Base-by-base conservation (phyloP, 2,113 vertebrate species). In the Phycodurus eques region DNA sequence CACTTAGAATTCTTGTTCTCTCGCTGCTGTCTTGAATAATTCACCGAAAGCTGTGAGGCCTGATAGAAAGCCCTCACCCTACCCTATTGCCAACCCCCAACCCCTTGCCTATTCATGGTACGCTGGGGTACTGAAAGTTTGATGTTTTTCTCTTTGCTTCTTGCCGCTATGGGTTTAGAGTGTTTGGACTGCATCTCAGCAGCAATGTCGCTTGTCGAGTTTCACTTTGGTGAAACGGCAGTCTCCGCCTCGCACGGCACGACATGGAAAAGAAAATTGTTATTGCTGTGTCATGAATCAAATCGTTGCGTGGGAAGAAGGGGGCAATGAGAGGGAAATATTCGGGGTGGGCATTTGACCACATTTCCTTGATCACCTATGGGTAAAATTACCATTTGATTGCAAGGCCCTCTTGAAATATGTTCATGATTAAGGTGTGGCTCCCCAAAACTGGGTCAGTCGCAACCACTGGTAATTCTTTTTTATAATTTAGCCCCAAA, bases 21-120 rank as follows among this genome's bases (percentile, higher is more conserved):
- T 78, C 76, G 75, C 27, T 57, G 27, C 79, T 84, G 83, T 90
- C 82, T 79, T 93, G 80, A 92, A 92, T 93, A 90, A 92, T 93
- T 93, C 83, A 92, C 79, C 17, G 69, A 80, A 54, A 76, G 68
- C 82, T 85, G 67, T 67, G 77, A 80, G 74, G 73, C 75, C 84
- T 72, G 85, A 86, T 81, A 86, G 84, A 81, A 85, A 85, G 6
- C 33, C 35, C 14, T 5, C 33, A 11, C 14, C 13, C n/a, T 13
- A 0, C 39, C 71, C 70, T 12, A 42, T 10, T 8, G 12, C 20
- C 1, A 44, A 2, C 42, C 42, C 12, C 57, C 22, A 31, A 7
- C 49, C 19, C 8, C 11, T 20, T 22, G 20, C 63, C 11, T 82
- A 73, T 81, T 74, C 15, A 19, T 68, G 79, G 78, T 84, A 80